A percentile compares a stretch with the other conserved stretches of the same genome.
phyloP scores from a whole-genome alignment of 2,888 invertebrate species.

The Microplitis manilae region DNA sequence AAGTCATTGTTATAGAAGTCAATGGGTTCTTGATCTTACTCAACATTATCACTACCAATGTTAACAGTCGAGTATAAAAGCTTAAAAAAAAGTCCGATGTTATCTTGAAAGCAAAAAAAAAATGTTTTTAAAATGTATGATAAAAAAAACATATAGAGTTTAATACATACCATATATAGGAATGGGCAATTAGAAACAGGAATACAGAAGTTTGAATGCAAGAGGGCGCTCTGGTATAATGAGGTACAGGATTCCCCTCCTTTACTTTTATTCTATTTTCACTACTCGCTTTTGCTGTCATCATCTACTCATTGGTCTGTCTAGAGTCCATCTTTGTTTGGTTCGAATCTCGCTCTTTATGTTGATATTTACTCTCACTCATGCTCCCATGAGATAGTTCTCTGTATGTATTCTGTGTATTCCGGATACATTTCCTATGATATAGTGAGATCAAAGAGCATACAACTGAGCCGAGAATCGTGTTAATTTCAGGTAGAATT shows the following conservation, averaged over 20 bases:
- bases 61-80: no score
- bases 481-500: constrained; percentile 46
- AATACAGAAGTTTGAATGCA: constrained; percentile 4
- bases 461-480: constrained; percentile 22
- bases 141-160: no score
- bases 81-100: no score
- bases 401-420: constrained; percentile 18
- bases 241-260: constrained; percentile 9
- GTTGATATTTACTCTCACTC: constrained; percentile 36
- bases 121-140: no score
- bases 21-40: no score
- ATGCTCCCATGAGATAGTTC: constrained; percentile 35
- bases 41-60: no score
- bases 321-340: not conserved
- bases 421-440: constrained; percentile 24
- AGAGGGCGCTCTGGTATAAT: not conserved
- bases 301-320: not conserved
- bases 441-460: constrained; percentile 34
- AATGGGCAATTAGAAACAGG: not conserved
- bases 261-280: not conserved
- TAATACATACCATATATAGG: no score
- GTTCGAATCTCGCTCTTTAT: constrained; percentile 8
- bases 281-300: not conserved
- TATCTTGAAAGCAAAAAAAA: no score
- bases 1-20: no score